Evolutionary conservation across 2,888 invertebrate species (phyloP).

Genomic region (Resseliella maxima): DNA sequence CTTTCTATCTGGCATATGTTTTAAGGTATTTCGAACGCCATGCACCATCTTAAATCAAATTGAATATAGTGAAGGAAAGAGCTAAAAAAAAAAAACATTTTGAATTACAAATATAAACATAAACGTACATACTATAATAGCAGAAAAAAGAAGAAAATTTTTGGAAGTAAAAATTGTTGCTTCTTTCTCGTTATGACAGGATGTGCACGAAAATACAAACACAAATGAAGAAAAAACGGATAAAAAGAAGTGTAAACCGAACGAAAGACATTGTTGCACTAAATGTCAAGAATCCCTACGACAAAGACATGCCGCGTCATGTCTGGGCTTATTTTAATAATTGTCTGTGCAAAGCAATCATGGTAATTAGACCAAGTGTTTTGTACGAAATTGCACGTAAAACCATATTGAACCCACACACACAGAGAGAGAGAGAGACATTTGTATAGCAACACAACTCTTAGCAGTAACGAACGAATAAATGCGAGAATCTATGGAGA

Average conservation of each 20-base stretch:
- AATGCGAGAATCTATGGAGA: no score
- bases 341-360: not conserved
- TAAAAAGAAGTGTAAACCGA: not conserved
- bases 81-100: not conserved
- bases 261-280: not conserved
- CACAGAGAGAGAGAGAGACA: no score
- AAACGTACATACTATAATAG: not conserved
- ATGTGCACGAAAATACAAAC: not conserved
- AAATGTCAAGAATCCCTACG: not conserved
- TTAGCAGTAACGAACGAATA: no score
- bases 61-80: no score
- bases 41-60: not conserved
- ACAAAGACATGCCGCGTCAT: not conserved
- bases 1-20: not conserved
- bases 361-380: not conserved
- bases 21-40: not conserved
- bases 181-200: not conserved
- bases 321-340: slow-evolving; percentile 32
- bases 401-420: no score
- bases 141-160: not conserved
- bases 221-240: not conserved
- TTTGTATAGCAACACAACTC: no score
- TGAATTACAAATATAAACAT: not conserved
- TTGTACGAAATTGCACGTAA: not conserved
- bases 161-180: not conserved